Conservation (phyloP, 2,888 invertebrate genomes). For the Cephus pulcher region DNA sequence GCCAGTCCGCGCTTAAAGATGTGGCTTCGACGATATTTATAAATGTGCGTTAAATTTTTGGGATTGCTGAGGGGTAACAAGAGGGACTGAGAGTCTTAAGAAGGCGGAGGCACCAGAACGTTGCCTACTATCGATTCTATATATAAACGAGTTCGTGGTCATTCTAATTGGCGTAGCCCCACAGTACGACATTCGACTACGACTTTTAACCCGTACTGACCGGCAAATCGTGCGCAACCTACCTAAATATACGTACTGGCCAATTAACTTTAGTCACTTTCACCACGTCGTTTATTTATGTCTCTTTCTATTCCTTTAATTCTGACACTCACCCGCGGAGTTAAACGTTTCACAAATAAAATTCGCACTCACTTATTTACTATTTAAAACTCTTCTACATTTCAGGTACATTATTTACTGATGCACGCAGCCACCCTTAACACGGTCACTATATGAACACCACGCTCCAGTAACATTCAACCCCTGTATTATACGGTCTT, state of each 20-base stretch:
- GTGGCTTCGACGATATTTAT: slow-evolving; percentile 18
- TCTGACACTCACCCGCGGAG: neutral
- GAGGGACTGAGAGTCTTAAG: neutral
- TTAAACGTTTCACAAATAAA: neutral
- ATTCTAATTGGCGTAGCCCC: neutral
- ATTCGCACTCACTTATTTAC: neutral
- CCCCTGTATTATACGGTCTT: neutral
- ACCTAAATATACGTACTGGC: neutral
- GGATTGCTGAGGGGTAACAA: slow-evolving; percentile 3
- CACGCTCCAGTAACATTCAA: neutral
- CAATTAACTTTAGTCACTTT: neutral
- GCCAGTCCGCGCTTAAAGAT: neutral
- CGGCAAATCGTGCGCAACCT: neutral
- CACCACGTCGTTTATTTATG: neutral
- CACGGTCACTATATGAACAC: neutral
- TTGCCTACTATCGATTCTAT: slow-evolving; percentile 19
- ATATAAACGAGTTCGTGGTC: slow-evolving; percentile 15
- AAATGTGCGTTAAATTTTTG: slow-evolving; percentile 10
- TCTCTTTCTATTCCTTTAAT: neutral
- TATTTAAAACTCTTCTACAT: neutral
- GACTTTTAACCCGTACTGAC: neutral
- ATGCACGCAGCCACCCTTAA: neutral
- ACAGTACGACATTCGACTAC: neutral
- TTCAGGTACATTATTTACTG: neutral
- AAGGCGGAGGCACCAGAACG: slow-evolving; percentile 5